A percentile compares a stretch with the other conserved stretches of the same genome.
These are phyloP conservation scores for Rhinella marina DNA, from an alignment of 2,797 vertebrate species.

Conservation along the genomic window DNA sequence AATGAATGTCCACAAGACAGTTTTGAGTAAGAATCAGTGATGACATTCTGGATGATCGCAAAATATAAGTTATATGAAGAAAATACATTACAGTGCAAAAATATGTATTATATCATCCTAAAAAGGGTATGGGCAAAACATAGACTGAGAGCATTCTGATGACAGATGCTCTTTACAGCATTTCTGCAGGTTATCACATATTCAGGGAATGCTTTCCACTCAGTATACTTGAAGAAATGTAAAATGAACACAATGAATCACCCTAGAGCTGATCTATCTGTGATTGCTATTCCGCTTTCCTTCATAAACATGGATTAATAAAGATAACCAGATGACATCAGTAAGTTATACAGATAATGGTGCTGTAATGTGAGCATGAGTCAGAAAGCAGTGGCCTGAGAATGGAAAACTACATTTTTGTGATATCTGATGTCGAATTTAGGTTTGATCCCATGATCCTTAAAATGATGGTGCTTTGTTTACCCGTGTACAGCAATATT, in stretches of 20 bases:
- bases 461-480: background rate
- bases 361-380: background rate
- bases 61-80: background rate
- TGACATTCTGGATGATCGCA: background rate
- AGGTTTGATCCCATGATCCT: background rate
- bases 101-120: background rate
- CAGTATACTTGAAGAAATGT: background rate
- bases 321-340: background rate
- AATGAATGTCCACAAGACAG: background rate
- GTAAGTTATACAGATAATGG: background rate
- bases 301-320: background rate
- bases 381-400: background rate
- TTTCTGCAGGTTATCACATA: background rate
- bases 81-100: background rate
- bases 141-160: background rate
- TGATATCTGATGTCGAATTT: background rate
- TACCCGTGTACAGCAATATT: background rate
- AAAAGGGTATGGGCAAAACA: background rate
- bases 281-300: background rate
- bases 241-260: constrained; percentile 4
- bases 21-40: background rate
- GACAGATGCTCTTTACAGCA: background rate
- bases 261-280: background rate
- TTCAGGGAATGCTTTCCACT: background rate
- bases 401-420: background rate